Base-by-base conservation (phyloP, 2,888 invertebrate genomes). In the Drosophila limbata region DNA sequence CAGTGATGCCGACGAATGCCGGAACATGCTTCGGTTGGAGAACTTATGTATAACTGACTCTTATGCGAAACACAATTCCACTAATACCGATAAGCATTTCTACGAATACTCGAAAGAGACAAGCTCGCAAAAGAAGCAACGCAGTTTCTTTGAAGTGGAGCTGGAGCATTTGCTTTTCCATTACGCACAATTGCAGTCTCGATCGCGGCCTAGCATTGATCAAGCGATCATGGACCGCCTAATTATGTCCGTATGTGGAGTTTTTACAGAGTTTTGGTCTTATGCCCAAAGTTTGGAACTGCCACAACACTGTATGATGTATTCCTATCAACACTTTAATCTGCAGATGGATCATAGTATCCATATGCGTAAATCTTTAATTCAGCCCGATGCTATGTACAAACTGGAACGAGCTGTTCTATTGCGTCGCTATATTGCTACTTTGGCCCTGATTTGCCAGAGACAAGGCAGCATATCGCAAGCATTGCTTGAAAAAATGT, bases 201-300 rank as follows among this genome's bases (percentile, higher is more conserved):
- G 77, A 31, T 45, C 45, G 3, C 67, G 77, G 31, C 48, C 45
- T 4, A 59, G 17, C 15, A 45, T 25, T 2, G 5, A 56, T 47
- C 28, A 70, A 28, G 5, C 13, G 1, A 48, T 56, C 6, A 35
- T 53, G 19, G 40, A 15, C 4, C 53, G 57, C n/a, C 28, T 88
- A 15, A 47, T 79, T 11, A 39, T 17, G 6, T 91, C 92, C 0
- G 84, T 80, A 0, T 71, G 87, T 17, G 86, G 81, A 73, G 91
- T 91, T 0, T 77, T 92, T 37, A 66, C 81, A 0, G 92, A 92
- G 56, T 91, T 92, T 55, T 90, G 89, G 87, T 80, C 89, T 0
- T 91, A 91, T 64, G 85, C 85, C 0, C 88, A 91, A 42, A 90
- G 83, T 31, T 73, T 92, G 50, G 88, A 91, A 31, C 82, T 86